Conservation (phyloP, 2,113 vertebrate genomes). For the Dicaeum eximium region DNA sequence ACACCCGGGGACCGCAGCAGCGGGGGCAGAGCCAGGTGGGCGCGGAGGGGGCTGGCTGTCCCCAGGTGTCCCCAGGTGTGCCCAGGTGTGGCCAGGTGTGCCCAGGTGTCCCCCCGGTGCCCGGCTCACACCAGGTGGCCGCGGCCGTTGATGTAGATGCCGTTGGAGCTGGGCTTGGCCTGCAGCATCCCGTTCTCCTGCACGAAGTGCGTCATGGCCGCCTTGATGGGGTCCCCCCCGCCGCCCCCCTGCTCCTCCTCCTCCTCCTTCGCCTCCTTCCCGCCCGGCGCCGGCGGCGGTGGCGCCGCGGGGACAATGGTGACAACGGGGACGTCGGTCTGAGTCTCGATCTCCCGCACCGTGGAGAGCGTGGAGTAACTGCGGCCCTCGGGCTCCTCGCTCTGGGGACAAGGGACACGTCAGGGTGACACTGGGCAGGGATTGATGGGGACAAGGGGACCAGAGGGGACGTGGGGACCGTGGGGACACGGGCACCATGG, state of each 20-base stretch:
- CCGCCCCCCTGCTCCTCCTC: conserved; percentile 51
- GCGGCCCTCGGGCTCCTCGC: conserved; percentile 77
- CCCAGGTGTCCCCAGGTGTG: background rate
- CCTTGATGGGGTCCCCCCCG: conserved; percentile 72
- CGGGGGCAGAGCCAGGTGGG: background rate
- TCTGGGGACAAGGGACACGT: conserved; percentile 23
- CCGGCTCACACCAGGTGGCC: conserved; percentile 78
- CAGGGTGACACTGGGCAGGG: background rate
- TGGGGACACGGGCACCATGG: too few species aligned
- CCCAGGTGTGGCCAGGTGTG: too few species aligned
- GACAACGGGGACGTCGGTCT: conserved; percentile 68
- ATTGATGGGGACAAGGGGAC: too few species aligned
- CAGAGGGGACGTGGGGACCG: background rate
- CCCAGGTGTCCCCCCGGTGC: background rate
- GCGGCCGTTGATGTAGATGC: conserved; percentile 82
- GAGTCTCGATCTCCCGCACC: conserved; percentile 72
- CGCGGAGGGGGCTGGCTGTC: background rate
- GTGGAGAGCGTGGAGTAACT: conserved; percentile 80
- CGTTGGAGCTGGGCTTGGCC: conserved; percentile 79
- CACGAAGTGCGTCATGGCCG: conserved; percentile 84
- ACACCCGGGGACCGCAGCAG: background rate
- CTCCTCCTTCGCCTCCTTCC: background rate
- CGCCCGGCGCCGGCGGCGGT: background rate
- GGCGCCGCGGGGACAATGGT: conserved; percentile 48
- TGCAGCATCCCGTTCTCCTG: conserved; percentile 82